Evolutionary conservation across 2,888 invertebrate species (phyloP).

Genomic region (Aethes cnicana): DNA sequence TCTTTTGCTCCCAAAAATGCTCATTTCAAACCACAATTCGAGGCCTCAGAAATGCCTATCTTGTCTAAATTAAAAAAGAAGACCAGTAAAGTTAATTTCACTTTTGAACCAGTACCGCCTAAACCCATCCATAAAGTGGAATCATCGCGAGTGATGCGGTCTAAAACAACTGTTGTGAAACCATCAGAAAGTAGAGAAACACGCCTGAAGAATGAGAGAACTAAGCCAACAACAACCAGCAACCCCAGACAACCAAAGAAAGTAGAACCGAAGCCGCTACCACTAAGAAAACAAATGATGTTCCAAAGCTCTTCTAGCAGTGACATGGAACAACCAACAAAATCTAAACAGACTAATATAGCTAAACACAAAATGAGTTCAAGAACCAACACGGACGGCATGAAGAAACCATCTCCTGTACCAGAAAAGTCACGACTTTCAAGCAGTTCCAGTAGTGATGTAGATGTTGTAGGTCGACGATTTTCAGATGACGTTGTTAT

Average conservation of each 20-base stretch:
- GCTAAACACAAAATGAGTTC: neutral
- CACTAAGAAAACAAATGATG: constrained; percentile 11
- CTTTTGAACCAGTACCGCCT: constrained; percentile 47
- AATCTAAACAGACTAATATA: neutral
- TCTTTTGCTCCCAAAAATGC: constrained; percentile 82
- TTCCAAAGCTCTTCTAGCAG: constrained; percentile 40
- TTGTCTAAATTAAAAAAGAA: constrained; percentile 42
- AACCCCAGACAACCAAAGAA: too few relatives aligned
- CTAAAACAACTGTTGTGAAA: constrained; percentile 27
- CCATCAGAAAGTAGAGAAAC: constrained; percentile 17
- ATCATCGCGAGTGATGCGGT: constrained; percentile 32
- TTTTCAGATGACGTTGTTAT: too few relatives aligned
- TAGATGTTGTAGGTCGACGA: too few relatives aligned
- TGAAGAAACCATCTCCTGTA: neutral
- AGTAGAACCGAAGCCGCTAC: constrained; percentile 3
- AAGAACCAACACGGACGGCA: neutral
- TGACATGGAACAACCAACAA: constrained; percentile 37
- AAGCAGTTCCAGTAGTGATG: neutral
- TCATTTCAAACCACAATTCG: constrained; percentile 77
- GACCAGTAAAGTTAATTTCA: constrained; percentile 39
- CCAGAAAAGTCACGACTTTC: neutral
- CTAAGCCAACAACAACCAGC: too few relatives aligned
- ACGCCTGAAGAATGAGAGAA: constrained; percentile 13
- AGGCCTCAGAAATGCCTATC: constrained; percentile 47
- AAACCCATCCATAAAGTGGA: constrained; percentile 28